Evolutionary conservation across 2,113 vertebrate species (phyloP), one percentile per base, ranked within the genome.

Genomic region (Pycnonotus jocosus): DNA sequence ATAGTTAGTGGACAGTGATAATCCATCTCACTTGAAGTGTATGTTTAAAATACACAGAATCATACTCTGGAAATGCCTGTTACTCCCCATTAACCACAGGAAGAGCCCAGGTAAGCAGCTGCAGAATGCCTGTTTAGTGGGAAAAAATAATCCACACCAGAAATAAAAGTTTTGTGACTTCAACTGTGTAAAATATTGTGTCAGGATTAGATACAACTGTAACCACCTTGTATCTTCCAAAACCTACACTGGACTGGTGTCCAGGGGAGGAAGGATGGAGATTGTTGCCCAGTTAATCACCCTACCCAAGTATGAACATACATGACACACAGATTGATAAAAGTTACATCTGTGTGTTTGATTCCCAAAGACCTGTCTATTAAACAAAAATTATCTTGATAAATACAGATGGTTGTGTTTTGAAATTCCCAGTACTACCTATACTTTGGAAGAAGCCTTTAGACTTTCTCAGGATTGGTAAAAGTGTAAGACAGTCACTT

Each of bases 321-420:
- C 11, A 31, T 0, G 0, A 53, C 9, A n/a, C 6, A 17, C 11
- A 54, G 8, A 15, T 35, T 54, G 18, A 76, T 45, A 45, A 11
- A 45, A 11, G 17, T 16, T 45, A 42, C 15, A 31, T 21, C 16
- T 12, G 2, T 13, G 17, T 68, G 6, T 64, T 77, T 56, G 44
- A 58, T 28, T 81, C 18, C 23, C 11, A 4, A 15, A 60, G 57
- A 81, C 4, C 11, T 86, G 13, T 10, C 12, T 7, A 10, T 11
- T 82, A 66, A 86, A 44, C 7, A 80, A 54, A 83, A 77, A 35
- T 16, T 47, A 12, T 64, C 20, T 60, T 56, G 15, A 51, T 56
- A 23, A 73, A 83, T 72, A n/a, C 2, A 31, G n/a, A 16, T 45
- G 15, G 3, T 3, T 69, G 5, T 56, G 27, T 11, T 78, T 90